Conservation (phyloP, 2,113 vertebrate genomes). For the Ivindomyrus marchei region DNA sequence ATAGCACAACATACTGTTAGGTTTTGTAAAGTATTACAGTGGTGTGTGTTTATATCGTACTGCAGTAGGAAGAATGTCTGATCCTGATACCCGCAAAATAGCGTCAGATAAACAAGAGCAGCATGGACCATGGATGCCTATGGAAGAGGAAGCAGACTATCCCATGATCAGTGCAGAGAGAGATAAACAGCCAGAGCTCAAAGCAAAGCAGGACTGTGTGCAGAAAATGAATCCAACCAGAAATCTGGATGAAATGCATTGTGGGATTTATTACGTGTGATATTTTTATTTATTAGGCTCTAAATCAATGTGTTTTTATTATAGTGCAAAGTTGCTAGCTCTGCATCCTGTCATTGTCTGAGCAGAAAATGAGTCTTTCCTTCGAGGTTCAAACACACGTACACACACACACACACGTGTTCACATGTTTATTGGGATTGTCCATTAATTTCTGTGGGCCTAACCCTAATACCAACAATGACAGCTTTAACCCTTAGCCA, state of each 20-base stretch:
- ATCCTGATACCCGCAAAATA: neutral
- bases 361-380: too few relatives aligned
- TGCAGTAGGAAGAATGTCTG: neutral
- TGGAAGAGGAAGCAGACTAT: too few relatives aligned
- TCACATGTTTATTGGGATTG: too few relatives aligned
- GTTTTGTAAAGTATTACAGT: neutral
- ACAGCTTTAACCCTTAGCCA: too few relatives aligned
- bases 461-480: too few relatives aligned
- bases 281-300: neutral
- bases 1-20: neutral
- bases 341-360: neutral
- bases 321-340: neutral
- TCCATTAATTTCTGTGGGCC: too few relatives aligned
- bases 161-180: too few relatives aligned
- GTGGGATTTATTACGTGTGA: neutral
- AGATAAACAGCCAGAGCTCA: neutral
- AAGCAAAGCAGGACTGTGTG: neutral
- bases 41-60: neutral
- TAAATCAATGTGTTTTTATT: neutral
- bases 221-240: neutral
- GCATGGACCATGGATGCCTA: too few relatives aligned
- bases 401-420: too few relatives aligned
- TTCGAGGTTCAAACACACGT: too few relatives aligned
- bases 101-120: neutral
- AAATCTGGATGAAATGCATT: too few relatives aligned